A percentile compares a stretch with the other conserved stretches of the same genome.
Evolutionary conservation across 2,797 vertebrate species (phyloP).

Genomic region (Astyanax mexicanus): DNA sequence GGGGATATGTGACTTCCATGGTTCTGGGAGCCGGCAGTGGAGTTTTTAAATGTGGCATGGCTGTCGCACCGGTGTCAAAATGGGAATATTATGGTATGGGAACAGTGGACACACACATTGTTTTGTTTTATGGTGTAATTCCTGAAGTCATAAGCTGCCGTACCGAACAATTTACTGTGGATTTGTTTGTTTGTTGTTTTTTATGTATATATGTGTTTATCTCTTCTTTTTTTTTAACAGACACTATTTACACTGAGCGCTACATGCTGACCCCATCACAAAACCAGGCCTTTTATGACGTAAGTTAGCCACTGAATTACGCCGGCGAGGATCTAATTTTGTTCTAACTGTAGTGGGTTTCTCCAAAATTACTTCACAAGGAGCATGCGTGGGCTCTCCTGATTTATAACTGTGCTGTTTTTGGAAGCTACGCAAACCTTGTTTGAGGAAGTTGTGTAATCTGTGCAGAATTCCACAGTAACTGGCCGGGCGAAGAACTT

Average conservation of each 20-base stretch:
- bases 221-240: conserved; percentile 68
- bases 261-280: conserved; percentile 89
- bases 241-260: conserved; percentile 95
- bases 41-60: conserved; percentile 96
- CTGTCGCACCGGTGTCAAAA: conserved; percentile 93
- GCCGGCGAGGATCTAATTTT: not conserved
- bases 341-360: not conserved
- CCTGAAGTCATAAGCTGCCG: too few relatives aligned
- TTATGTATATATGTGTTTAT: not conserved
- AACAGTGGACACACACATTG: conserved; percentile 16
- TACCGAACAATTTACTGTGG: too few relatives aligned
- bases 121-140: not conserved
- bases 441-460: conserved; percentile 33
- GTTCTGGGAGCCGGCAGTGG: conserved; percentile 89
- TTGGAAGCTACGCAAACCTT: not conserved
- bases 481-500: conserved; percentile 91
- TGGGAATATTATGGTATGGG: conserved; percentile 96
- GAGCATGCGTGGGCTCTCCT: not conserved
- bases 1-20: conserved; percentile 97
- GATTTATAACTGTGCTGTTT: not conserved
- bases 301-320: conserved; percentile 68
- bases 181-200: not conserved
- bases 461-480: conserved; percentile 90
- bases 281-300: conserved; percentile 82
- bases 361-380: not conserved